These are phyloP conservation scores for Acromyrmex charruanus DNA, from an alignment of 1,140 invertebrate species.

Conservation along the genomic window DNA sequence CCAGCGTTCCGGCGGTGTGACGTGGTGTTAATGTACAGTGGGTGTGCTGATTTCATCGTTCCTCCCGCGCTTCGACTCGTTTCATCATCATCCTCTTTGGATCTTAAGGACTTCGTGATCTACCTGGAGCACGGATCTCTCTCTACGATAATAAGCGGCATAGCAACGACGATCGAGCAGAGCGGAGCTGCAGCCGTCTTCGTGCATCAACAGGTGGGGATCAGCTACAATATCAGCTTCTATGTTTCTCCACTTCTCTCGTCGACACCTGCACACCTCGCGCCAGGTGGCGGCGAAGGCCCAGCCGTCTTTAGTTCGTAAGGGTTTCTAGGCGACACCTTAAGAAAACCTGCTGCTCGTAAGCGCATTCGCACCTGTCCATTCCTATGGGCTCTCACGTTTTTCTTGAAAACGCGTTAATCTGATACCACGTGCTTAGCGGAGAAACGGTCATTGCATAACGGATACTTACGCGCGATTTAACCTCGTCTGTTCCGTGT, in stretches of 20 bases:
- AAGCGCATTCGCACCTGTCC: constrained; percentile 3
- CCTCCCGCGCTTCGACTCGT: background rate
- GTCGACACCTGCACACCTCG: constrained; percentile 58
- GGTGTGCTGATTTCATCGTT: constrained; percentile 45
- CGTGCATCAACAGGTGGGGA: constrained; percentile 82
- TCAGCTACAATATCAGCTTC: constrained; percentile 72
- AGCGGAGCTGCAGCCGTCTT: constrained; percentile 31
- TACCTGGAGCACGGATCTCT: constrained; percentile 55
- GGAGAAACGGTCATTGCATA: constrained; percentile 49
- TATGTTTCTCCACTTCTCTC: constrained; percentile 48
- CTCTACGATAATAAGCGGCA: constrained; percentile 20
- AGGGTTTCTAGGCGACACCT: constrained; percentile 25
- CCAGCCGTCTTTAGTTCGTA: background rate
- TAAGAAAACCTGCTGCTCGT: background rate
- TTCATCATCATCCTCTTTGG: constrained; percentile 6
- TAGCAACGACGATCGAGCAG: constrained; percentile 64
- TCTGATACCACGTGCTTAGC: constrained; percentile 53
- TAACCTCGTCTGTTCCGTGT: background rate
- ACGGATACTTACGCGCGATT: constrained; percentile 7
- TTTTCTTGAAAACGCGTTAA: constrained; percentile 42
- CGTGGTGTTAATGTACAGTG: constrained; percentile 64
- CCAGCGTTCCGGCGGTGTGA: constrained; percentile 2
- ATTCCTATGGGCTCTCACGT: background rate
- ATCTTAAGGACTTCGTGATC: constrained; percentile 45
- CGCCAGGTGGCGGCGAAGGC: constrained; percentile 59